phyloP scores from a whole-genome alignment of 1,140 invertebrate genomes.

The Ylistrum balloti region DNA sequence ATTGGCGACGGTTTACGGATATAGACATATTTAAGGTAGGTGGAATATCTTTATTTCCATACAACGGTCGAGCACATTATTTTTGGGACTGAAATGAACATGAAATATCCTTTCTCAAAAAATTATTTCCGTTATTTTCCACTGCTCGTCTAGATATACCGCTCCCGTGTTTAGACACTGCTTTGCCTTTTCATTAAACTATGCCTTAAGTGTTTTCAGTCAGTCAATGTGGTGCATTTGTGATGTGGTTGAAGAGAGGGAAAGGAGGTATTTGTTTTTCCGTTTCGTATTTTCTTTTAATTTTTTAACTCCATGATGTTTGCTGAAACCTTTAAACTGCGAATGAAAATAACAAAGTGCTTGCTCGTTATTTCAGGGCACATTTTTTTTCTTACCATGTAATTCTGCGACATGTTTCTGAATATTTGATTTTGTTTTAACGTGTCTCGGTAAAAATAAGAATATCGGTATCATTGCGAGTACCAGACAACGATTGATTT shows the following conservation, averaged over 20 bases:
- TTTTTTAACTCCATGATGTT: not conserved
- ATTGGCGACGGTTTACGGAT: not conserved
- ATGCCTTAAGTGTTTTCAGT: not conserved
- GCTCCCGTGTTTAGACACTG: not conserved
- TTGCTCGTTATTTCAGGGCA: not conserved
- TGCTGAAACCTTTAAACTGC: not conserved
- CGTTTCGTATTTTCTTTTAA: too few relatives aligned
- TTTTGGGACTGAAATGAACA: not conserved
- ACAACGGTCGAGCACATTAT: not conserved
- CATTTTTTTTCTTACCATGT: not conserved
- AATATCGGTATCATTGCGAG: not conserved
- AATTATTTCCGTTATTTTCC: not conserved
- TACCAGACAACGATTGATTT: slow-evolving; percentile 2
- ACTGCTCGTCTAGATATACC: not conserved
- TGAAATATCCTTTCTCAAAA: not conserved
- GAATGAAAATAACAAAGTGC: not conserved
- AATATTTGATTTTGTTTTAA: slow-evolving; percentile 36
- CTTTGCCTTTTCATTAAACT: not conserved
- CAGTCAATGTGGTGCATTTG: not conserved
- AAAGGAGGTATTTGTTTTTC: too few relatives aligned
- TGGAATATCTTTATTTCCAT: not conserved
- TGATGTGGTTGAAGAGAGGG: not conserved
- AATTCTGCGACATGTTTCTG: not conserved
- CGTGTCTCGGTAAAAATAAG: slow-evolving; percentile 13
- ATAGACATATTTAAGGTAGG: not conserved